These are phyloP conservation scores for Vultur gryphus DNA, from an alignment of 2,797 vertebrate genomes.

Conservation along the genomic window DNA sequence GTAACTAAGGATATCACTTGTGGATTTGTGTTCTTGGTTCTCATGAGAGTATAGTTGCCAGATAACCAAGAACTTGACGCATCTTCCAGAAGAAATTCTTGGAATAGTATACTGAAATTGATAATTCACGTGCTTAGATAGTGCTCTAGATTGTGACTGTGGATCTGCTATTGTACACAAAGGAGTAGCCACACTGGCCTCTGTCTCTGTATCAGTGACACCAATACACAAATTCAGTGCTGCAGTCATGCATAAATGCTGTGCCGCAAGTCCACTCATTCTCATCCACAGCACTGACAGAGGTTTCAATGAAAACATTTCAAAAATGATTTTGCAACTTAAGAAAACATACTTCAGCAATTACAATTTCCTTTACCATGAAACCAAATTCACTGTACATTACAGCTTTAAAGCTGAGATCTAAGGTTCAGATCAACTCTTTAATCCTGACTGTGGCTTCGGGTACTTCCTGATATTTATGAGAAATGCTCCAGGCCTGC, in stretches of 20 bases:
- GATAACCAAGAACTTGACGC: neutral
- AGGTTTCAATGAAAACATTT: constrained; percentile 33
- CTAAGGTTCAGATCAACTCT: constrained; percentile 66
- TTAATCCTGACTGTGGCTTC: constrained; percentile 71
- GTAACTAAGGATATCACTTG: neutral
- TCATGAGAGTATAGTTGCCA: neutral
- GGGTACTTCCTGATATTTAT: constrained; percentile 73
- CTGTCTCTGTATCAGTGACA: neutral
- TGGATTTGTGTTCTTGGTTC: neutral
- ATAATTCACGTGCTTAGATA: neutral
- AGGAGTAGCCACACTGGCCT: neutral
- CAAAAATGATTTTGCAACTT: constrained; percentile 55
- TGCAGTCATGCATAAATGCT: fast-evolving
- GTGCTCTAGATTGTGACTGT: neutral
- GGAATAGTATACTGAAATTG: fast-evolving
- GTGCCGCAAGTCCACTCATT: neutral
- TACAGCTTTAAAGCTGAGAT: constrained; percentile 69
- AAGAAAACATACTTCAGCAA: constrained; percentile 71
- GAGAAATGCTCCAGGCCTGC: constrained; percentile 64
- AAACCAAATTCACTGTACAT: constrained; percentile 60
- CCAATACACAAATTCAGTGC: neutral
- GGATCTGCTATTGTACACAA: neutral
- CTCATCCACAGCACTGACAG: neutral
- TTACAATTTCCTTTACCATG: constrained; percentile 65
- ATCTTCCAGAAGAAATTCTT: neutral